Conservation (phyloP, 2,888 invertebrate genomes). For the Epirrhoe alternata region DNA sequence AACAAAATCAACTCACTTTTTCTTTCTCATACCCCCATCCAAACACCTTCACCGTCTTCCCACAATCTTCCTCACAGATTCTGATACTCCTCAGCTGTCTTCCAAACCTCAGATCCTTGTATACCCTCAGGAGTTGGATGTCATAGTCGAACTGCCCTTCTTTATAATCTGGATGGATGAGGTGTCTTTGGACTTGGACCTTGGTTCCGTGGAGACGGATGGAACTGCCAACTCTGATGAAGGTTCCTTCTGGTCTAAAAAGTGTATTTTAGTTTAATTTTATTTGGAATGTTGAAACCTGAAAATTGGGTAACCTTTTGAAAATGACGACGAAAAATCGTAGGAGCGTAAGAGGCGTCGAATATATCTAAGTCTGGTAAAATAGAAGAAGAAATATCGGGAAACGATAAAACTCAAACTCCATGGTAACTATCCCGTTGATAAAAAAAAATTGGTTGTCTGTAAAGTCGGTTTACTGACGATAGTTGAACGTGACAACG, state of each 20-base stretch:
- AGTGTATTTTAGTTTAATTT: no score
- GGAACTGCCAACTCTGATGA: conserved; percentile 61
- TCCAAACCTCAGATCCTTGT: conserved; percentile 49
- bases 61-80: conserved; percentile 50
- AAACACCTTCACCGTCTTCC: conserved; percentile 51
- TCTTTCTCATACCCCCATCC: conserved; percentile 73
- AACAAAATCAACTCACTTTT: conserved; percentile 58
- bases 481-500: no score
- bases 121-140: conserved; percentile 58
- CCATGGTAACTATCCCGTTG: no score
- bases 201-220: conserved; percentile 52
- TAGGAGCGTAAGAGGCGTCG: no score
- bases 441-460: no score
- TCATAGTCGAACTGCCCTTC: conserved; percentile 68
- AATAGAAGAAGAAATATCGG: no score
- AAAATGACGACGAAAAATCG: no score
- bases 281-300: no score
- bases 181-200: conserved; percentile 51
- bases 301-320: no score
- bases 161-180: conserved; percentile 61
- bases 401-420: no score
- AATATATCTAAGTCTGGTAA: no score
- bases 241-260: conserved; percentile 49
- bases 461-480: no score
- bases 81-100: conserved; percentile 48